phyloP scores from a whole-genome alignment of 2,113 vertebrate species.

The Trogon melanurus region DNA sequence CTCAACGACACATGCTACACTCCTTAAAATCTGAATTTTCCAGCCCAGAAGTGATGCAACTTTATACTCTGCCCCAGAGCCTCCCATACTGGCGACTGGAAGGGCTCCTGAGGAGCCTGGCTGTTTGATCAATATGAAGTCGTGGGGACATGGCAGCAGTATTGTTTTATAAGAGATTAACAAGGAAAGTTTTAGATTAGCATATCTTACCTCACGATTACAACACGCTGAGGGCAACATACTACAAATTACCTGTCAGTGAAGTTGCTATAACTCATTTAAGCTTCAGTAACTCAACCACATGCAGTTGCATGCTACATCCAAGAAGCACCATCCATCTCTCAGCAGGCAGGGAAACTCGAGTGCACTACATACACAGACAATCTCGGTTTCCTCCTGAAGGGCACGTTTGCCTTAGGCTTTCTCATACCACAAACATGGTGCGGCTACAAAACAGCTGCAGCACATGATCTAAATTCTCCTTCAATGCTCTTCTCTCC shows the following conservation, averaged over 20 bases:
- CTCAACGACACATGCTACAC: not conserved
- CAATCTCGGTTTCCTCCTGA: not conserved
- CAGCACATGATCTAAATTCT: not conserved
- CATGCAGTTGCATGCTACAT: not conserved
- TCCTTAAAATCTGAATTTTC: not conserved
- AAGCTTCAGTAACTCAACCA: not conserved
- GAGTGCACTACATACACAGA: not conserved
- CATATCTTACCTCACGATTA: not conserved
- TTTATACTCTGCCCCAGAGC: not conserved
- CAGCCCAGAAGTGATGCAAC: not conserved
- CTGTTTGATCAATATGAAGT: not conserved
- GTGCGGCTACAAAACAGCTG: not conserved
- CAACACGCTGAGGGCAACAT: not conserved
- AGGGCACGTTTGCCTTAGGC: not conserved
- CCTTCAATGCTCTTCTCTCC: not conserved
- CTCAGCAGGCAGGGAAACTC: not conserved
- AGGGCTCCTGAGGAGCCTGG: not conserved
- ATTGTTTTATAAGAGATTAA: not conserved
- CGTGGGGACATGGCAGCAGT: not conserved
- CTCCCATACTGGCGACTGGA: not conserved
- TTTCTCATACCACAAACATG: accelerated
- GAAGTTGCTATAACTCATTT: conserved; percentile 22
- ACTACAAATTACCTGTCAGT: conserved; percentile 23
- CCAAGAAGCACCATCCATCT: not conserved
- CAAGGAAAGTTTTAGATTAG: not conserved